Base-by-base conservation (phyloP, 2,797 vertebrate species). In the Tinamus major region DNA sequence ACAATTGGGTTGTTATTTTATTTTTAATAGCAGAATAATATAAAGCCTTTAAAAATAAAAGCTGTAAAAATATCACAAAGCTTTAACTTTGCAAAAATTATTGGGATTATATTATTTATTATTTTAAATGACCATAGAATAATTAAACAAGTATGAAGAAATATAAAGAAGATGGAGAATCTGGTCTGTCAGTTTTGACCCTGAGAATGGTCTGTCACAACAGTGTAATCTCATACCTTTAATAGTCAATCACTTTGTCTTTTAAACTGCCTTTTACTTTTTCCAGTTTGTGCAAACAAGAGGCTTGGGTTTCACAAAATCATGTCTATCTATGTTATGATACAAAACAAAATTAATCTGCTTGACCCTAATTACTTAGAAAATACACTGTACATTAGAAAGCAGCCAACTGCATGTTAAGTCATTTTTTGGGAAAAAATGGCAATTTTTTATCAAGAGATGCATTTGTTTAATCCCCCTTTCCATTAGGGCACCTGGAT, bases 401-500 rank as follows among this genome's bases (percentile, higher is more conserved):
- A 84, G 31, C 1, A 72, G 29, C 74, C 4, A 12, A 35, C 56
- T 86, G 37, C 61, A 79, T 51, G 44, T 79, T 42, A 85, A 93
- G 37, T 48, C 13, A 12, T 41, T 81, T 70, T 58, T 56, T 62
- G 74, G 65, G n/a, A 15, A 39, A 51, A 93, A 90, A 63, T 6
- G 6, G 17, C 16, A 64, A 51, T 3, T 37, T 18, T 65, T 68
- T n/a, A 41, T 19, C 56, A 35, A 29, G 44, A 33, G 55, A 89
- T 81, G 33, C 70, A 64, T 95, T 93, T 85, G 37, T 58, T 79
- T 85, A 68, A 72, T 21, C 4, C 39, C 7, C 42, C 10, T 91
- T 93, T 96, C 95, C 92, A 81, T 95, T 94, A 96, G 81, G 44
- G 75, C 82, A 95, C 93, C 94, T 94, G 95, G 86, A 90, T 82